A percentile compares a stretch with the other conserved stretches of the same genome.
Evolutionary conservation across 2,113 vertebrate species (phyloP).

Genomic region (Falcunculus frontatus): DNA sequence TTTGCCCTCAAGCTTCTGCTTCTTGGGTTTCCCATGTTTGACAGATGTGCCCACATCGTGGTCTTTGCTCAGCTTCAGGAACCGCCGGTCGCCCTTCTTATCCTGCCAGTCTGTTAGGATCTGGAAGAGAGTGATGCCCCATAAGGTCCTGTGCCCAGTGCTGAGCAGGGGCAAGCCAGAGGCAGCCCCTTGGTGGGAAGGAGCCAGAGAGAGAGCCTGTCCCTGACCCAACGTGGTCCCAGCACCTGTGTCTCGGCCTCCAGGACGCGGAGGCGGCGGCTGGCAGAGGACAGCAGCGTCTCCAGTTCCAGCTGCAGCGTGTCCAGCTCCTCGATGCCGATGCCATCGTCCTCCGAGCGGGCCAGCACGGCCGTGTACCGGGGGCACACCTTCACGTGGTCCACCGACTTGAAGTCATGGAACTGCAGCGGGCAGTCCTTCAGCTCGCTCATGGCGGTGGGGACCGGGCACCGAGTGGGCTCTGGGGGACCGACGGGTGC

Average conservation of each 20-base stretch:
- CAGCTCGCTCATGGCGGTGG: conserved; percentile 86
- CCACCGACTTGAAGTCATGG: conserved; percentile 97
- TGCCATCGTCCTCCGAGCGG: conserved; percentile 95
- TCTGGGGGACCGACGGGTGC: no score
- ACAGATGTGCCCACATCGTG: conserved; percentile 86
- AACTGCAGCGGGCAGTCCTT: conserved; percentile 98
- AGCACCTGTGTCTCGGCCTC: conserved; percentile 96
- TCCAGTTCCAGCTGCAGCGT: conserved; percentile 96
- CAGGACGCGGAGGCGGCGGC: conserved; percentile 87
- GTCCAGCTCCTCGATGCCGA: conserved; percentile 96
- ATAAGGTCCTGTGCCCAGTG: fast-evolving
- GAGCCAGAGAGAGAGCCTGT: neutral
- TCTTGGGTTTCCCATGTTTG: conserved; percentile 94
- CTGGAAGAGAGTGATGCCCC: conserved; percentile 63
- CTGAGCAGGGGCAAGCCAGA: neutral
- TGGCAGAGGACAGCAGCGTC: conserved; percentile 93
- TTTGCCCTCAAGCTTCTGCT: conserved; percentile 93
- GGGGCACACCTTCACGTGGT: conserved; percentile 93
- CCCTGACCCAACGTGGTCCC: neutral
- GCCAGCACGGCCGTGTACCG: conserved; percentile 94
- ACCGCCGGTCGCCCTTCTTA: conserved; percentile 94
- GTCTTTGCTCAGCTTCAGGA: conserved; percentile 90
- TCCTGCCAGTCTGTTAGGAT: conserved; percentile 99
- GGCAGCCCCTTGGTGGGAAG: neutral
- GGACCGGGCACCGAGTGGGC: neutral